A percentile compares a stretch with the other conserved stretches of the same genome.
Conservation (phyloP, 1,140 invertebrate species). For the Eubasilissa regina region DNA sequence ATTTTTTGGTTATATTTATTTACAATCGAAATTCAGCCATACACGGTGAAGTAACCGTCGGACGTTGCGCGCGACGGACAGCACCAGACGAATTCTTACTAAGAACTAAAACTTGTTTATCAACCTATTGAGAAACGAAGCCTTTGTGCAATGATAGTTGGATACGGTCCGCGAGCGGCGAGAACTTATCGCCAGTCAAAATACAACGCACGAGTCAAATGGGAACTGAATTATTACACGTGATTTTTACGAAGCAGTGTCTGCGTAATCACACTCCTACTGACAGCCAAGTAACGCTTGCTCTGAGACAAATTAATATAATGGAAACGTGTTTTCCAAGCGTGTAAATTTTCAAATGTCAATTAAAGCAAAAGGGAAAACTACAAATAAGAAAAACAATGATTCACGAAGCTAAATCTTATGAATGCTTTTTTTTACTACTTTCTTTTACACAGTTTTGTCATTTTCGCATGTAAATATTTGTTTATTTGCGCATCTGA, state of each 20-base stretch:
- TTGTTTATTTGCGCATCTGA: no score
- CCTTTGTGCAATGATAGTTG: constrained; percentile 25
- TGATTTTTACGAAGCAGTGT: no score
- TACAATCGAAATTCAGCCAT: not conserved
- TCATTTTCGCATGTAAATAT: no score
- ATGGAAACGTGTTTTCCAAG: no score
- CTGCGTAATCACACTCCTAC: no score
- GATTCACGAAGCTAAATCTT: not conserved
- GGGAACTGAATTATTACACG: not conserved
- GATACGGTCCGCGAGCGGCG: not conserved
- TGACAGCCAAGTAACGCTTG: no score
- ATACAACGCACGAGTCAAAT: not conserved
- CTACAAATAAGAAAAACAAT: not conserved
- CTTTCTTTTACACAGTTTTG: no score
- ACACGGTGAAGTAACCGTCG: constrained; percentile 7
- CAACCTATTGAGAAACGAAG: constrained; percentile 34
- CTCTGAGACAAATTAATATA: no score
- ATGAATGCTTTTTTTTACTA: not conserved
- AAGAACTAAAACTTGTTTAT: constrained; percentile 43
- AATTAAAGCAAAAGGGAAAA: constrained; percentile 21
- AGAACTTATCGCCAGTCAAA: not conserved
- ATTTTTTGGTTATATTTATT: constrained; percentile 8
- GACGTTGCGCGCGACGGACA: constrained; percentile 34
- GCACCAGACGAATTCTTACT: constrained; percentile 23
- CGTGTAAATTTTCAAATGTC: not conserved